phyloP scores from a whole-genome alignment of 2,888 invertebrate genomes.

The Patella depressa region DNA sequence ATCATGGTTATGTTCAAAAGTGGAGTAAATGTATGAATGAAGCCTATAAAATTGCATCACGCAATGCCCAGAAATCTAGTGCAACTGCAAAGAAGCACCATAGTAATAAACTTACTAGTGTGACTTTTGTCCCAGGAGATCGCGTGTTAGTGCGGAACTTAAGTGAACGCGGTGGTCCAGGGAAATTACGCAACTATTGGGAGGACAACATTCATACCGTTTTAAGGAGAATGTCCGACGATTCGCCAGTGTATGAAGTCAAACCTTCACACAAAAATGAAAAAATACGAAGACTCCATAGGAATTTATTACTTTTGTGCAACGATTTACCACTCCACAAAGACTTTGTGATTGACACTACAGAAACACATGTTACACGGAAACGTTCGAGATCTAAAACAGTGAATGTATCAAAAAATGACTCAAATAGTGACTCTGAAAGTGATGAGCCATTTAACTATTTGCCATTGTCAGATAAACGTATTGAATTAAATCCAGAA shows the following conservation, averaged over 20 bases:
- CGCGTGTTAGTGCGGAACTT: background rate
- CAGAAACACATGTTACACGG: too few species aligned
- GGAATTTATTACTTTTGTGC: conserved; percentile 1
- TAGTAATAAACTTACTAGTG: background rate
- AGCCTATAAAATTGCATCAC: background rate
- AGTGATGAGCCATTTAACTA: too few species aligned
- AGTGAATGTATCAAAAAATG: too few species aligned
- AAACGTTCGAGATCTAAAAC: too few species aligned
- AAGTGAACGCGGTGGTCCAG: background rate
- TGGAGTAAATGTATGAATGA: background rate
- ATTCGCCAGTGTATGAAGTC: background rate
- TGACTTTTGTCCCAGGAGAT: background rate
- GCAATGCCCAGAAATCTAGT: background rate
- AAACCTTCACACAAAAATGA: background rate
- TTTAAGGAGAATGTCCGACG: background rate
- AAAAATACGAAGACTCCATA: background rate
- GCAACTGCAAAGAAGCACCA: background rate
- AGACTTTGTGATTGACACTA: too few species aligned
- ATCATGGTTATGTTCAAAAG: background rate
- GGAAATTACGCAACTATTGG: background rate
- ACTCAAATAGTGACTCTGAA: too few species aligned
- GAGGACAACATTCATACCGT: background rate
- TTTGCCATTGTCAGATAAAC: too few species aligned
- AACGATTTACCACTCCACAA: background rate
- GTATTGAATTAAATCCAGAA: too few species aligned